phyloP scores from a whole-genome alignment of 2,113 vertebrate genomes.

The Embiotoca jacksoni region DNA sequence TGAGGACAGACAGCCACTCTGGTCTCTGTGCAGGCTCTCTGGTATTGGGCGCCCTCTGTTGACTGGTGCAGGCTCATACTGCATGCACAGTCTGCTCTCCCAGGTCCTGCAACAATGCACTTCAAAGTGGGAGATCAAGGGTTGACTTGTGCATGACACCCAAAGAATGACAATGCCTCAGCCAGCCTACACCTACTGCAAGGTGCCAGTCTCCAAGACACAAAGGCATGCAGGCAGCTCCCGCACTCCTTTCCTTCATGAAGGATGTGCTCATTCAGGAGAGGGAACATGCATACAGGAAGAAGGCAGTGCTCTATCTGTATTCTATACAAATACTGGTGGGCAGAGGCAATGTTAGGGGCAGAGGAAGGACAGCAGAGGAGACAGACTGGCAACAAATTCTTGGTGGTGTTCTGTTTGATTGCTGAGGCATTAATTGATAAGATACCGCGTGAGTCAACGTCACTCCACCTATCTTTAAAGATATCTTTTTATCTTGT shows the following conservation, averaged over 20 bases:
- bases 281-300: slow-evolving; percentile 73
- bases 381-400: slow-evolving; percentile 71
- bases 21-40: slow-evolving; percentile 22
- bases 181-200: slow-evolving; percentile 74
- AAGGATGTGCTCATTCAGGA: slow-evolving; percentile 69
- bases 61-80: slow-evolving; percentile 19
- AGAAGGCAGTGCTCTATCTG: slow-evolving; percentile 76
- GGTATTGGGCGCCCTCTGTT: slow-evolving; percentile 81
- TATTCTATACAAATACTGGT: slow-evolving; percentile 65
- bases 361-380: slow-evolving; percentile 52
- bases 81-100: slow-evolving; percentile 2
- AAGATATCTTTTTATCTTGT: slow-evolving; percentile 70
- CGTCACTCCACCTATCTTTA: slow-evolving; percentile 72
- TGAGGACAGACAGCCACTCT: slow-evolving; percentile 33
- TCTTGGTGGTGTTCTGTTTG: slow-evolving; percentile 63
- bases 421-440: slow-evolving; percentile 79
- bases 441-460: slow-evolving; percentile 68
- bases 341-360: slow-evolving; percentile 46
- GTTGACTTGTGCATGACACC: slow-evolving; percentile 81
- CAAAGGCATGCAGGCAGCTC: slow-evolving; percentile 77
- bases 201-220: slow-evolving; percentile 62
- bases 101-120: slow-evolving; percentile 65
- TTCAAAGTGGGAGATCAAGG: slow-evolving; percentile 87
- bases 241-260: slow-evolving; percentile 56
- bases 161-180: slow-evolving; percentile 85